Conservation (phyloP, 2,113 vertebrate genomes). For the Australoheros scitulus region DNA sequence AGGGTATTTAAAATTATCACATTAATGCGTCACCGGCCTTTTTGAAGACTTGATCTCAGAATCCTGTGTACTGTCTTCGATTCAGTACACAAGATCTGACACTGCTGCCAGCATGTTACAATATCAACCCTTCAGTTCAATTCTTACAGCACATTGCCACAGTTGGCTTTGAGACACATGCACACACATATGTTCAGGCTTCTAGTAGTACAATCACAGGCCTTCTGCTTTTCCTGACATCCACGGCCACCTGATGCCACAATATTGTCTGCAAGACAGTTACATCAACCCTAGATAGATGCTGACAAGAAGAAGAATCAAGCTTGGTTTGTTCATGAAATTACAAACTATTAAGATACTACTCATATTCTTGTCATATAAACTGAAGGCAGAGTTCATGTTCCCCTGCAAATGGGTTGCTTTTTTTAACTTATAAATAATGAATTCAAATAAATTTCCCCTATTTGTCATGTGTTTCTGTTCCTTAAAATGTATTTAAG, state of each 20-base stretch:
- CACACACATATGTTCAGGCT: no score
- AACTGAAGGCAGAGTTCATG: background rate
- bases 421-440: background rate
- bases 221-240: background rate
- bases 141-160: constrained; percentile 16
- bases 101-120: constrained; percentile 22
- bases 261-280: background rate
- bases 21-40: background rate
- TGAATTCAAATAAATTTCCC: no score
- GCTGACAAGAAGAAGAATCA: no score
- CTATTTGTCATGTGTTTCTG: background rate
- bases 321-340: background rate
- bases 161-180: background rate
- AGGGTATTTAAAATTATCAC: background rate
- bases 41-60: background rate
- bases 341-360: background rate
- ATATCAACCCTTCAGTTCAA: constrained; percentile 35
- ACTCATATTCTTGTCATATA: background rate
- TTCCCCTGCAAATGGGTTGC: background rate
- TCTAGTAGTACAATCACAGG: background rate
- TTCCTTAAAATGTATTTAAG: background rate
- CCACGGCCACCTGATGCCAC: no score
- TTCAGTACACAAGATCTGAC: background rate
- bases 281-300: background rate
- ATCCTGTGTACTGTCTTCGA: background rate